Percentiles rank a stretch among this genome's conserved stretches.
phyloP scores from a whole-genome alignment of 2,797 vertebrate genomes.

The Botia almorhae region DNA sequence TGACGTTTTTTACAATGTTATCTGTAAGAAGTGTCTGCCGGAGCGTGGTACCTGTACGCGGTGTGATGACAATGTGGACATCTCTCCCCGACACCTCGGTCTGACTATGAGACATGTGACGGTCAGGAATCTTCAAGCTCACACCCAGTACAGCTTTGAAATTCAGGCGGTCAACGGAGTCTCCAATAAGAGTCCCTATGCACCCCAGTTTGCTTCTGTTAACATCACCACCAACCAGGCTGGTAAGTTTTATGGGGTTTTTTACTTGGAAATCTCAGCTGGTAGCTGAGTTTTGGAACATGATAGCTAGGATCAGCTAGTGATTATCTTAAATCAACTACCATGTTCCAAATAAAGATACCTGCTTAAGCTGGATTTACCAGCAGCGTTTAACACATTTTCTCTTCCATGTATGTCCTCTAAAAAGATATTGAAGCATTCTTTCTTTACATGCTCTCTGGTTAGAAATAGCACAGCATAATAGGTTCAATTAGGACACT shows the following conservation, averaged over 20 bases:
- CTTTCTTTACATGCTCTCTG: neutral
- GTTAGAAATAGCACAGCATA: slow-evolving; percentile 55
- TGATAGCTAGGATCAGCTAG: neutral
- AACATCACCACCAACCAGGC: slow-evolving; percentile 99
- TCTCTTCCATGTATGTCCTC: neutral
- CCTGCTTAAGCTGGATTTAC: neutral
- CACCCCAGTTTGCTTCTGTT: slow-evolving; percentile 89
- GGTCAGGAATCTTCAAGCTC: slow-evolving; percentile 93
- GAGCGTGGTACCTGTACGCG: slow-evolving; percentile 88
- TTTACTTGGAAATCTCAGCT: neutral
- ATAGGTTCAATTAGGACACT: slow-evolving; percentile 71
- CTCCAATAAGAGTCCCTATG: slow-evolving; percentile 90
- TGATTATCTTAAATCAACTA: neutral
- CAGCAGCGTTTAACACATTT: neutral
- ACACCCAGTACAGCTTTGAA: slow-evolving; percentile 98
- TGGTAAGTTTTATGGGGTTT: slow-evolving; percentile 77
- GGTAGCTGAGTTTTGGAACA: neutral
- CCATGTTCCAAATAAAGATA: neutral
- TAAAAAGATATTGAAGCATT: neutral
- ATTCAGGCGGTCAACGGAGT: slow-evolving; percentile 96
- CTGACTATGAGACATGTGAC: slow-evolving; percentile 88
- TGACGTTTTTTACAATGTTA: slow-evolving; percentile 93
- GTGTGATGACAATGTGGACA: slow-evolving; percentile 96
- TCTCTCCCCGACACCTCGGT: slow-evolving; percentile 94
- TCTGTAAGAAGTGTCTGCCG: slow-evolving; percentile 95